phyloP scores from a whole-genome alignment of 1,140 invertebrate species.

The Hermetia illucens region DNA sequence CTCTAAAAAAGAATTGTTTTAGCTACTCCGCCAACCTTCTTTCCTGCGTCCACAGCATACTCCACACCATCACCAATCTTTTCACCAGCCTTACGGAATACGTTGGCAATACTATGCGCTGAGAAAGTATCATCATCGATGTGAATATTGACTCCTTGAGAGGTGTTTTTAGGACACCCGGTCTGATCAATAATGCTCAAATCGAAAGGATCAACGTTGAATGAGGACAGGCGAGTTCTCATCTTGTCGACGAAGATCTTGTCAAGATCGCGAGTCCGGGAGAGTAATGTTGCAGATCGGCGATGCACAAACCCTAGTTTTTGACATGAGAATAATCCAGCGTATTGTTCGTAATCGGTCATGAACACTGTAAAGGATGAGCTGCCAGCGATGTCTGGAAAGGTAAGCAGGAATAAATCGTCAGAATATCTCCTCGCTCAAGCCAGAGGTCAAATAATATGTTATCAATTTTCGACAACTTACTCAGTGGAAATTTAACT shows the following conservation, averaged over 20 bases:
- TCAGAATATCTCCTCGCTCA: neutral
- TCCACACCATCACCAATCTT: constrained; percentile 45
- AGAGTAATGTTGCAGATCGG: constrained; percentile 63
- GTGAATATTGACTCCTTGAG: constrained; percentile 49
- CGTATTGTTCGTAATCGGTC: constrained; percentile 62
- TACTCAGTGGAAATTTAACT: constrained; percentile 68
- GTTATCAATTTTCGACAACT: constrained; percentile 32
- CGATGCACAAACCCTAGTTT: constrained; percentile 51
- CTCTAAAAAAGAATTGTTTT: too few species aligned
- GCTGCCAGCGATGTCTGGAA: constrained; percentile 53
- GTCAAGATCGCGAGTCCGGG: constrained; percentile 50
- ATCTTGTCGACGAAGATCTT: constrained; percentile 52
- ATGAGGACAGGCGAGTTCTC: constrained; percentile 40
- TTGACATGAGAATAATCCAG: constrained; percentile 67
- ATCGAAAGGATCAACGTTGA: constrained; percentile 56
- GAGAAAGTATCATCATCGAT: constrained; percentile 62
- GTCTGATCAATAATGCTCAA: constrained; percentile 57
- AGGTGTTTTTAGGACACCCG: constrained; percentile 39
- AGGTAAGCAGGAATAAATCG: neutral
- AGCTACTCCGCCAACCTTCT: constrained; percentile 31
- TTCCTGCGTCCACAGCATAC: constrained; percentile 33
- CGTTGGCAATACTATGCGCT: constrained; percentile 48
- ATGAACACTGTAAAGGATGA: constrained; percentile 57
- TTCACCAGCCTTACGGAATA: constrained; percentile 53
- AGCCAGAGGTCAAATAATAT: neutral